Evolutionary conservation across 1,140 invertebrate species (phyloP), one percentile per base, ranked within the genome.

Genomic region (Drosophila auraria): DNA sequence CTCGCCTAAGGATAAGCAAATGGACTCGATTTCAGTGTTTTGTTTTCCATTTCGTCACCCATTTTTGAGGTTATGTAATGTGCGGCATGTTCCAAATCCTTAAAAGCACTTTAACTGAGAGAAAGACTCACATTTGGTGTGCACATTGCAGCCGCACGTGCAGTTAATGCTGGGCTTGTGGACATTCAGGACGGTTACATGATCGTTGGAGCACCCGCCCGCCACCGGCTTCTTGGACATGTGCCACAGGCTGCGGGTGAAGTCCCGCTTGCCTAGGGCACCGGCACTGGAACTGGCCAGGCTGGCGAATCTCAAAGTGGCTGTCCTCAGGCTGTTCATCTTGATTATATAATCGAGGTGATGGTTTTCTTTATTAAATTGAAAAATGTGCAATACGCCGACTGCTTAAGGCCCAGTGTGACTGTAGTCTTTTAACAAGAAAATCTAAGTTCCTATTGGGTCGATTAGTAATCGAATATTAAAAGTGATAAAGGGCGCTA

Each of bases 291-390:
- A 62, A 78, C 79, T 94, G 82, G 93, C 94, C 75, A 94, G 93
- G 76, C 72, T 93, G 79, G 93, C 94, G 17, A 95, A 87, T 63
- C 94, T 94, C 36, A 95, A 89, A 5, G 94, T 94, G 25, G 94
- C 94, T 92, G 94, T 95, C 36, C 95, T 94, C 64, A 96, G 93
- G 63, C 95, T 95, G 89, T 95, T 96, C 96, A 96, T 96, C 90
- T 94, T 96, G 80, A 11, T 91, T 89, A 89, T 89, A 90, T 89
- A 89, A 89, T 63, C 33, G 14, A 17, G 30, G 12, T 33, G 27
- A 5, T 56, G 53, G 72, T 68, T 68, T 59, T 62, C 17, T 44
- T 45, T 71, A 60, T 68, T 61, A 30, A 78, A 73, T 45, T 17
- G 57, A 51, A 66, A 71, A 84, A 80, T 83, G 82, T 83, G 82